Conservation (phyloP, 1,140 invertebrate species). For the Drosophila tani region DNA sequence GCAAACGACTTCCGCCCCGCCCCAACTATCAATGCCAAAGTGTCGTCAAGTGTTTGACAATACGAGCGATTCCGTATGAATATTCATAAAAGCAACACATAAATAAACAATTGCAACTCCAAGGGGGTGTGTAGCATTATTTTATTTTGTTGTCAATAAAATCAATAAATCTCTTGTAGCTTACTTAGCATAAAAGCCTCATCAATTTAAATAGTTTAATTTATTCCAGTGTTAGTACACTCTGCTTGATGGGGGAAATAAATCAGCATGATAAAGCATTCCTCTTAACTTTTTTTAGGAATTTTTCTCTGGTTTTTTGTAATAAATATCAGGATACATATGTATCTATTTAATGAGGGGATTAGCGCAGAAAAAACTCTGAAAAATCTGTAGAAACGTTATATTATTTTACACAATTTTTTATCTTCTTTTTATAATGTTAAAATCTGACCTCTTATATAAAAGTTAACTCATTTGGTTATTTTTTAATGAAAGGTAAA, state of each 20-base stretch:
- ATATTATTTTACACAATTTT: not conserved
- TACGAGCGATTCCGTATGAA: slow-evolving; percentile 10
- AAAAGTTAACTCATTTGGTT: not conserved
- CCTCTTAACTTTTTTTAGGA: not conserved
- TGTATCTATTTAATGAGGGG: not conserved
- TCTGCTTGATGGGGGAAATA: slow-evolving; percentile 6
- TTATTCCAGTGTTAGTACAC: slow-evolving; percentile 5
- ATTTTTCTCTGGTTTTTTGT: not conserved
- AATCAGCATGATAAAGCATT: not conserved
- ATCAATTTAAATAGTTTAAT: slow-evolving; percentile 19
- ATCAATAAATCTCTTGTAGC: slow-evolving; percentile 9
- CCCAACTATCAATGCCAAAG: slow-evolving; percentile 56
- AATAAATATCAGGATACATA: not conserved
- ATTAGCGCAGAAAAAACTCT: not conserved
- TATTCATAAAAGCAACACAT: slow-evolving; percentile 5
- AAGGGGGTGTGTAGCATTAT: not conserved
- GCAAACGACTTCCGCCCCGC: slow-evolving; percentile 59
- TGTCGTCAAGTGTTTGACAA: slow-evolving; percentile 40
- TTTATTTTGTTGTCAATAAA: not conserved
- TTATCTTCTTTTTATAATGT: not conserved
- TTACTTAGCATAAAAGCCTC: slow-evolving; percentile 12
- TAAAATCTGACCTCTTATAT: not conserved
- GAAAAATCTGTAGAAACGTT: not conserved
- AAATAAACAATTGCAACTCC: slow-evolving; percentile 2
- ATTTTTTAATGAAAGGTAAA: not conserved